A percentile compares a stretch with the other conserved stretches of the same genome.
Evolutionary conservation across 1,140 invertebrate species (phyloP).

Genomic region (Papilio helenus): DNA sequence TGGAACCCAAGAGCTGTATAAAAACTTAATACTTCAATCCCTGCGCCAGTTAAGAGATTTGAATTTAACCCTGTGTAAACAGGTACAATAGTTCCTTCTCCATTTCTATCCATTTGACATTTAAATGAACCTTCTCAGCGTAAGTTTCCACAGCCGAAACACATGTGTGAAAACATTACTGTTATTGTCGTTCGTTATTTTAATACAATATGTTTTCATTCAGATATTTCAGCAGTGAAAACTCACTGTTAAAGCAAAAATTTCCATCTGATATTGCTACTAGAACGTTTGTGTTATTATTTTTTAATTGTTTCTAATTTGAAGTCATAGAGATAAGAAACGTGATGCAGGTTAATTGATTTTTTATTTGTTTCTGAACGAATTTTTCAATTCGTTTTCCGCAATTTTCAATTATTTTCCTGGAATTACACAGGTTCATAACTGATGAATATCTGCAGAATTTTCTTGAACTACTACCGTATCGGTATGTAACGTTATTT

Average conservation of each 20-base stretch:
- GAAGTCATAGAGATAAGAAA: constrained; percentile 18
- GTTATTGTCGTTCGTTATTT: not conserved
- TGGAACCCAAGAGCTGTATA: not conserved
- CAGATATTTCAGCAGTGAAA: not conserved
- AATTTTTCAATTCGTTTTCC: constrained; percentile 2
- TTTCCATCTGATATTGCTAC: not conserved
- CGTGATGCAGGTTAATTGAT: not conserved
- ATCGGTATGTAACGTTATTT: not conserved
- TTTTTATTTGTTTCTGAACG: not conserved
- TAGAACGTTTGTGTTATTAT: not conserved
- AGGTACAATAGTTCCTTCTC: not conserved
- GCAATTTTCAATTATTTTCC: not conserved
- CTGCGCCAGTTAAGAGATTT: not conserved
- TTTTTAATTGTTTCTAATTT: constrained; percentile 14
- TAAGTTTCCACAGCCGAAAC: not conserved
- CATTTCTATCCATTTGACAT: not conserved
- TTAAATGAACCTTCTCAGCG: not conserved
- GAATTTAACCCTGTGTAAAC: not conserved
- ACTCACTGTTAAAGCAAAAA: not conserved
- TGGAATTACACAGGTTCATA: not conserved
- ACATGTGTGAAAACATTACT: not conserved
- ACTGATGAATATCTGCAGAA: not conserved
- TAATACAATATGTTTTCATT: not conserved
- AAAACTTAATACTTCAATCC: not conserved
- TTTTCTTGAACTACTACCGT: not conserved